Evolutionary conservation across 1,140 invertebrate genomes (phyloP), one percentile per base, ranked within the genome.

Genomic region (Lordiphosa mommai): DNA sequence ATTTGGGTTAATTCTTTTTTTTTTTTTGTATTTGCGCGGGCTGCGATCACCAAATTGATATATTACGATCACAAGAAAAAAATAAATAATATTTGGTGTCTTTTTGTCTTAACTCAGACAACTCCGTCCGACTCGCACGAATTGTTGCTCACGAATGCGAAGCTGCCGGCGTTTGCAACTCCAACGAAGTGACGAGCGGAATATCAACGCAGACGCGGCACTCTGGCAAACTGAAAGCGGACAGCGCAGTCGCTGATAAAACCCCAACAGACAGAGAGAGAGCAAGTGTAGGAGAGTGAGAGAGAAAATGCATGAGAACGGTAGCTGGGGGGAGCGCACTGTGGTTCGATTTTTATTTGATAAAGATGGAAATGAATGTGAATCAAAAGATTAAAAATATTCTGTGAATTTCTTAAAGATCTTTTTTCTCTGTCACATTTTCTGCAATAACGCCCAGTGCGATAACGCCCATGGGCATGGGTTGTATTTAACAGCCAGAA

Each of bases 91-190:
- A 10, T 29, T 36, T 27, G 38, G 23, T 27, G 23, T 27, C 5
- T 27, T 5, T 27, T 27, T 27, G 23, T 6, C 23, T 27, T 27
- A 34, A 17, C 20, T 32, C 50, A 52, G 47, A 56, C 57, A 61
- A 66, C 60, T 67, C 52, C 66, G 74, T 67, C 76, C 74, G 76
- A 71, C 61, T 65, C 61, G 60, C 74, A 82, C 76, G 76, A 82
- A 60, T 52, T 58, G 48, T 65, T 57, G 41, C 56, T 82, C 51
- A 60, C 74, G 69, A 80, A 80, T 80, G 76, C 67, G 57, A 49
- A 10, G 38, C 13, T 68, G 76, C 65, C 47, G 63, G 71, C 71
- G 70, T 68, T 61, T 80, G 74, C 65, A 80, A 80, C 74, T 79
- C 74, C 74, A 79, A 79, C 69, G 69, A 79, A 79, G 69, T 70